Percentiles rank a stretch among this genome's conserved stretches.
Evolutionary conservation across 2,113 vertebrate species (phyloP).

Genomic region (Gymnorhina tibicen): DNA sequence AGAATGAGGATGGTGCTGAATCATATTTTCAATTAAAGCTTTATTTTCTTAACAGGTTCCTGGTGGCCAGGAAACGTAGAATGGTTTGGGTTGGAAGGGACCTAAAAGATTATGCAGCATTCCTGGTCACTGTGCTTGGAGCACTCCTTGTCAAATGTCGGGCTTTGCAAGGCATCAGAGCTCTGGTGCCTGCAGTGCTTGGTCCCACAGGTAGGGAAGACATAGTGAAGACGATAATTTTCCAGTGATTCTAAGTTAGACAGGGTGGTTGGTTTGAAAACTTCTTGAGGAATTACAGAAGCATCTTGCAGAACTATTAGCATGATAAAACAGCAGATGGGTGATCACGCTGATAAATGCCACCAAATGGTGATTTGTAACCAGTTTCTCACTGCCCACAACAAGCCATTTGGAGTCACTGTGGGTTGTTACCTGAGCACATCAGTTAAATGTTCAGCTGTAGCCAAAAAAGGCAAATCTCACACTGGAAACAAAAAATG

Average conservation of each 20-base stretch:
- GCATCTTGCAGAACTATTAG: background rate
- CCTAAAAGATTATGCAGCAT: background rate
- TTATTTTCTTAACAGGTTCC: background rate
- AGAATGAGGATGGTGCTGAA: background rate
- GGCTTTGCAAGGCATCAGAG: background rate
- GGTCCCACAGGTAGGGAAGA: background rate
- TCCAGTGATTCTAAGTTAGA: background rate
- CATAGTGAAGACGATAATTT: fast-evolving
- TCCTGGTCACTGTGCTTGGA: background rate
- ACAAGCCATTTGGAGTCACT: background rate
- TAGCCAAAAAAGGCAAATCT: background rate
- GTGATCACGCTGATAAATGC: background rate
- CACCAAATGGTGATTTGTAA: background rate
- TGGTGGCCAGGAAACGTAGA: background rate
- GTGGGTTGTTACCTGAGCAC: background rate
- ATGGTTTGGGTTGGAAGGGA: background rate
- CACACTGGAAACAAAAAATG: background rate
- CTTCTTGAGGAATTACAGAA: background rate
- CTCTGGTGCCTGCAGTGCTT: background rate
- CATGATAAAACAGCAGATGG: background rate
- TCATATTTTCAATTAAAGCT: background rate
- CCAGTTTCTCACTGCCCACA: background rate
- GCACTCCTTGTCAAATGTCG: background rate
- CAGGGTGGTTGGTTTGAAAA: background rate
- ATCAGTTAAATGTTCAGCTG: background rate